These are phyloP conservation scores for Taenaris catops DNA, from an alignment of 2,888 invertebrate species.

Conservation along the genomic window DNA sequence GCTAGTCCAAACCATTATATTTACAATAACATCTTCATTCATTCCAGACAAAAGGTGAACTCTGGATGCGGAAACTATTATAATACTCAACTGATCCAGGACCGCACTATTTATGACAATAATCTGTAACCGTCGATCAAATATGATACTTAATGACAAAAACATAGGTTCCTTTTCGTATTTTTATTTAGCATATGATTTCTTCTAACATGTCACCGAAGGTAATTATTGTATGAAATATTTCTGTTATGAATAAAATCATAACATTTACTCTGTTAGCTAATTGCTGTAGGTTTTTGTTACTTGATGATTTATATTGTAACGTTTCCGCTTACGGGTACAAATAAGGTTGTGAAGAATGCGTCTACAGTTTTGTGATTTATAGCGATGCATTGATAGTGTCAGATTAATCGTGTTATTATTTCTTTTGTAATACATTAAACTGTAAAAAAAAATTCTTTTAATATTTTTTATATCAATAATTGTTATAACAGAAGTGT, in stretches of 20 bases:
- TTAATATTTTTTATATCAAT: not conserved
- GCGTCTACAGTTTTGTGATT: conserved; percentile 10
- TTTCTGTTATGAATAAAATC: conserved; percentile 10
- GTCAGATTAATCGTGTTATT: conserved; percentile 7
- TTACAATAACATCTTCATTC: conserved; percentile 6
- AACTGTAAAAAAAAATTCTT: too few relatives aligned
- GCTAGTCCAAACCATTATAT: not conserved
- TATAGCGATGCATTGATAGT: conserved; percentile 17
- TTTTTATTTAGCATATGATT: conserved; percentile 2
- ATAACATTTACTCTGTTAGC: conserved; percentile 15
- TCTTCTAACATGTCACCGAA: conserved; percentile 8
- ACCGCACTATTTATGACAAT: too few relatives aligned
- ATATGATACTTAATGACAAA: too few relatives aligned
- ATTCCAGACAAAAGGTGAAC: conserved; percentile 11
- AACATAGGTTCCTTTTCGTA: too few relatives aligned
- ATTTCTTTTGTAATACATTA: too few relatives aligned
- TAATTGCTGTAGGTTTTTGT: conserved; percentile 17
- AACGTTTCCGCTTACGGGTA: conserved; percentile 18
- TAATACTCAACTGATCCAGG: conserved; percentile 3
- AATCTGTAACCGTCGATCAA: too few relatives aligned
- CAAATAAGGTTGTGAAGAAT: conserved; percentile 16
- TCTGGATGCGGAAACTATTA: conserved; percentile 11
- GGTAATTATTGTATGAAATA: conserved; percentile 9
- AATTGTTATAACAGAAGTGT: not conserved
- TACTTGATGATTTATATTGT: conserved; percentile 19